phyloP scores from a whole-genome alignment of 2,888 invertebrate genomes.

The Synanthedon formicaeformis region DNA sequence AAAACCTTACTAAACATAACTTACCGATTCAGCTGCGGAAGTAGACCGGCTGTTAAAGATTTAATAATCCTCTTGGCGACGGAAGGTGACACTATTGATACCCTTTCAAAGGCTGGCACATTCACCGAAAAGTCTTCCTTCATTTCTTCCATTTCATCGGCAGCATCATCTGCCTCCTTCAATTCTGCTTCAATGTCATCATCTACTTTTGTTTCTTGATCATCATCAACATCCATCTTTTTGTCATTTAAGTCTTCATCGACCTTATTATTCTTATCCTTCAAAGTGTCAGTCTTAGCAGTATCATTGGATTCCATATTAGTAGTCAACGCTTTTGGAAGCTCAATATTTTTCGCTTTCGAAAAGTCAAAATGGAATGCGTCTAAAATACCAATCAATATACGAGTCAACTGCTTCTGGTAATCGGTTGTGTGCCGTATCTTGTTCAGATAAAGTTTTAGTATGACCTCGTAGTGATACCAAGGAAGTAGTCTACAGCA shows the following conservation, averaged over 20 bases:
- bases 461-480: constrained; percentile 87
- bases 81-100: constrained; percentile 73
- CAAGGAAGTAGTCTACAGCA: constrained; percentile 86
- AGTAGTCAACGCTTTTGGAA: constrained; percentile 40
- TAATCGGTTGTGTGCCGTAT: constrained; percentile 78
- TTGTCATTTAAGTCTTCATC: constrained; percentile 13
- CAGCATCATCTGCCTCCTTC: constrained; percentile 43
- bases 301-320: constrained; percentile 24
- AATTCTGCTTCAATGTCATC: constrained; percentile 40
- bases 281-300: constrained; percentile 17
- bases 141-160: constrained; percentile 27
- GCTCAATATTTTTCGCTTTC: constrained; percentile 58
- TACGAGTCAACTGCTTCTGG: constrained; percentile 85
- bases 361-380: constrained; percentile 92
- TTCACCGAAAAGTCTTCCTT: constrained; percentile 30
- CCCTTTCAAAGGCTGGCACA: constrained; percentile 48
- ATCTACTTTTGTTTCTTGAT: constrained; percentile 14
- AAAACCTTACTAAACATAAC: constrained; percentile 8
- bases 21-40: constrained; percentile 83
- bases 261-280: constrained; percentile 13
- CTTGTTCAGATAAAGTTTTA: constrained; percentile 84
- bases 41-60: constrained; percentile 75
- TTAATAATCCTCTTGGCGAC: constrained; percentile 82
- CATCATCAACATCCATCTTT: constrained; percentile 17
- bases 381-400: constrained; percentile 84